phyloP scores from a whole-genome alignment of 2,113 vertebrate genomes.

The Polyodon spathula region DNA sequence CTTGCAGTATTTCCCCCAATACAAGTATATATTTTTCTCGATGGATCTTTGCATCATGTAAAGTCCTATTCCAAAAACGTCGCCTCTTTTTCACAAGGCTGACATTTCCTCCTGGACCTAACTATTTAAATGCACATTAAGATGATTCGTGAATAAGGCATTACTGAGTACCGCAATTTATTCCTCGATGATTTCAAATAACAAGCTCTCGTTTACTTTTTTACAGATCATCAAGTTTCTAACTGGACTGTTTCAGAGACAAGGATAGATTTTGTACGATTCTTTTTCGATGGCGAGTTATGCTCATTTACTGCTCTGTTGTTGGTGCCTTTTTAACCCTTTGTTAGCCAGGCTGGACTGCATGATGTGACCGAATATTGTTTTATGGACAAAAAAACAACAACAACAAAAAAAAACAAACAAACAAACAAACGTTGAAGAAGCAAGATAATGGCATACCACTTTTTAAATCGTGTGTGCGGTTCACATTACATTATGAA shows the following conservation, averaged over 20 bases:
- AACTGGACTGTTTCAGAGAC: slow-evolving; percentile 30
- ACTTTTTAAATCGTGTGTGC: slow-evolving; percentile 43
- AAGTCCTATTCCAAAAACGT: slow-evolving; percentile 45
- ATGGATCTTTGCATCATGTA: slow-evolving; percentile 45
- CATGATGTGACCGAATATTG: too few species aligned
- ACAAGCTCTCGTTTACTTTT: slow-evolving; percentile 15
- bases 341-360: too few species aligned
- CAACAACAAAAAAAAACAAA: too few species aligned
- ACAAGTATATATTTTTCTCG: slow-evolving; percentile 21
- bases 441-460: slow-evolving; percentile 40
- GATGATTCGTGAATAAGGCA: too few species aligned
- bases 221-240: slow-evolving; percentile 51
- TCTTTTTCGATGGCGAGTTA: too few species aligned
- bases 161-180: slow-evolving; percentile 23
- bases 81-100: slow-evolving; percentile 21
- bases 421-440: slow-evolving; percentile 22
- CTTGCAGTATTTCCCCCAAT: slow-evolving; percentile 10
- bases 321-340: too few species aligned
- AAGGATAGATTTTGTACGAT: slow-evolving; percentile 29
- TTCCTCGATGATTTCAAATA: slow-evolving; percentile 33
- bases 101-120: too few species aligned
- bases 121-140: too few species aligned
- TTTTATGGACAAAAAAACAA: too few species aligned
- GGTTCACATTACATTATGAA: slow-evolving; percentile 19
- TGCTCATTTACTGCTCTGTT: too few species aligned